phyloP scores from a whole-genome alignment of 2,888 invertebrate genomes.

The Drosophila stalkeri region DNA sequence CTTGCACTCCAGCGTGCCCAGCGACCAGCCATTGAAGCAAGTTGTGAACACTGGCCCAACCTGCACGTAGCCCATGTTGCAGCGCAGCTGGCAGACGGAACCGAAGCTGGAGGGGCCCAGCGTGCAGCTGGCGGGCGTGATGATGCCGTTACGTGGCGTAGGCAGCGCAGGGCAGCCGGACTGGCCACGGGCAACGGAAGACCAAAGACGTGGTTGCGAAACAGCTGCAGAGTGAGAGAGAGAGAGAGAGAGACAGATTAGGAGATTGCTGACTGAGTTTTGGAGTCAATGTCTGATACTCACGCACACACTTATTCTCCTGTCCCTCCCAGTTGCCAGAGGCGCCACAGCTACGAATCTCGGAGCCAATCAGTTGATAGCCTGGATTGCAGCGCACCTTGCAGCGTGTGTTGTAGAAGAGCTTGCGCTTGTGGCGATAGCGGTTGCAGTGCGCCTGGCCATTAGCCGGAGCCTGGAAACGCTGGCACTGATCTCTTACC shows the following conservation, averaged over 20 bases:
- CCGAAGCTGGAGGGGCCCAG: slow-evolving; percentile 85
- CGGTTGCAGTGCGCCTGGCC: slow-evolving; percentile 83
- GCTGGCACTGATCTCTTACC: slow-evolving; percentile 80
- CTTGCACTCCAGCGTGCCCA: slow-evolving; percentile 81
- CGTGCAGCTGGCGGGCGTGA: slow-evolving; percentile 86
- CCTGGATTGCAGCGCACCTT: slow-evolving; percentile 85
- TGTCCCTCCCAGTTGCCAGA: slow-evolving; percentile 86
- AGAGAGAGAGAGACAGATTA: not conserved
- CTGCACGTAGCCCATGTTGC: slow-evolving; percentile 85
- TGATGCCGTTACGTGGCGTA: slow-evolving; percentile 86
- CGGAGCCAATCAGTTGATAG: slow-evolving; percentile 86
- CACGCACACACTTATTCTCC: slow-evolving; percentile 86
- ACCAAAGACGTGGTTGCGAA: slow-evolving; percentile 13
- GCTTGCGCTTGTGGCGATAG: slow-evolving; percentile 83
- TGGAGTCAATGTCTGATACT: slow-evolving; percentile 68
- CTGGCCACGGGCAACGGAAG: slow-evolving; percentile 53
- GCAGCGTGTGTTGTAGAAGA: slow-evolving; percentile 84
- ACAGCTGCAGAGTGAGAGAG: not conserved
- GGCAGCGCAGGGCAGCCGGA: slow-evolving; percentile 86
- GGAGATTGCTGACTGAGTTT: not conserved
- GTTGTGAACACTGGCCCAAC: slow-evolving; percentile 75
- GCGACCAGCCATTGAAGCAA: slow-evolving; percentile 84
- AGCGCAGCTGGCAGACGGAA: slow-evolving; percentile 86
- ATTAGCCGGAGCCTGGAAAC: slow-evolving; percentile 80
- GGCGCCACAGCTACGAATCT: slow-evolving; percentile 86